These are phyloP conservation scores for Ciconia boyciana DNA, from an alignment of 2,113 vertebrate species.

Conservation along the genomic window DNA sequence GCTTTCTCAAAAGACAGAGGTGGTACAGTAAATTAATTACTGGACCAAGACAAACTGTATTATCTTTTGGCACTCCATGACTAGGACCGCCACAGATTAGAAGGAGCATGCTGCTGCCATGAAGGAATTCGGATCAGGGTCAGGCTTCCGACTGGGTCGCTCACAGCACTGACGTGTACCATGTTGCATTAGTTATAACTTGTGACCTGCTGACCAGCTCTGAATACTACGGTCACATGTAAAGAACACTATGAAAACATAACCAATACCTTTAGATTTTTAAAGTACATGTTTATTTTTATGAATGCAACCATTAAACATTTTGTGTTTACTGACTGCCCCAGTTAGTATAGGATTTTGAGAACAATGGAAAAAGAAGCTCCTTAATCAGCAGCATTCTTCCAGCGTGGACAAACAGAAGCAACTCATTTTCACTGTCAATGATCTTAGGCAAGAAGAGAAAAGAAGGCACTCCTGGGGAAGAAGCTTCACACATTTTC, in stretches of 20 bases:
- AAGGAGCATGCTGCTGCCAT: neutral
- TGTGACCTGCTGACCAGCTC: neutral
- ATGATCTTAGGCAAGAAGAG: neutral
- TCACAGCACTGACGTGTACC: rapidly evolving
- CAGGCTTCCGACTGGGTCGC: neutral
- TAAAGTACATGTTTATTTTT: neutral
- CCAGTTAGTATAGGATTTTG: neutral
- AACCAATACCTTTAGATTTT: neutral
- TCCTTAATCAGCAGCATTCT: neutral
- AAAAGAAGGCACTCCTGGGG: neutral
- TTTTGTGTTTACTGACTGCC: neutral
- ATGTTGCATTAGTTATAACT: neutral
- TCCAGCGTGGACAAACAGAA: neutral
- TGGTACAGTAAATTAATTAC: neutral
- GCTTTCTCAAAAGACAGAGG: neutral
- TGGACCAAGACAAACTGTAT: neutral
- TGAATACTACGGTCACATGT: neutral
- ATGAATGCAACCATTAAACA: neutral
- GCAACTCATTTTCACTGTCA: neutral
- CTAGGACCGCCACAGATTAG: neutral
- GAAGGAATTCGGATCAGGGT: neutral
- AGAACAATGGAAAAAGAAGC: neutral
- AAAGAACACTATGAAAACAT: neutral
- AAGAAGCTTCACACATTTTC: neutral
- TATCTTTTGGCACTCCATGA: rapidly evolving